Conservation (phyloP, 2,797 vertebrate genomes). For the Protonibea diacanthus region DNA sequence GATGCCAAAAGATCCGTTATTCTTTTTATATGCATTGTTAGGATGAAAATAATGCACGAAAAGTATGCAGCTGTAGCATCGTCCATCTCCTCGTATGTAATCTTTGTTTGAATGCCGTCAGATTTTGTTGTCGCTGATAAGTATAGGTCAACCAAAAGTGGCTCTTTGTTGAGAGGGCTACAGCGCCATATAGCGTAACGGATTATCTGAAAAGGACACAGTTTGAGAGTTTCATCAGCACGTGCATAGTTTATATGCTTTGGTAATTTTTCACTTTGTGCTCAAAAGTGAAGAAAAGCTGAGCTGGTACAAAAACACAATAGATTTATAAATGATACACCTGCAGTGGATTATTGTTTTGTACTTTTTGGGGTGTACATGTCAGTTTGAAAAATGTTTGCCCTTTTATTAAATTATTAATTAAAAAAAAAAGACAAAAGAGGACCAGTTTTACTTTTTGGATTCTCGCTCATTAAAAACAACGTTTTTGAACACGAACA, state of each 20-base stretch:
- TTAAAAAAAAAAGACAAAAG: neutral
- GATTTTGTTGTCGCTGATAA: too few species aligned
- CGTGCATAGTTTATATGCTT: constrained; percentile 7
- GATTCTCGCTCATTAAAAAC: neutral
- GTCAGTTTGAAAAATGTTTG: constrained; percentile 25
- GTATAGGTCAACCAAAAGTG: too few species aligned
- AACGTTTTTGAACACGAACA: neutral
- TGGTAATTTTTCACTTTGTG: neutral
- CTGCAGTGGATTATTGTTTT: neutral
- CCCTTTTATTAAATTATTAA: neutral
- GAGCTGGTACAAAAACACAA: constrained; percentile 8
- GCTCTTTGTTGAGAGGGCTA: too few species aligned
- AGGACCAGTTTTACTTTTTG: neutral
- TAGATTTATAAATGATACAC: neutral
- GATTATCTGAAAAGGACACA: too few species aligned
- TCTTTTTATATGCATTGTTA: too few species aligned
- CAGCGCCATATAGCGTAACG: too few species aligned
- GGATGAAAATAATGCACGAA: too few species aligned
- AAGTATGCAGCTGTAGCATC: too few species aligned
- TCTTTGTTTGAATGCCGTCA: too few species aligned
- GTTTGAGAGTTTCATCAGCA: neutral
- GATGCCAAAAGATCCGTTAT: too few species aligned
- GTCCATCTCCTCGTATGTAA: too few species aligned
- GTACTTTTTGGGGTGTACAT: neutral
- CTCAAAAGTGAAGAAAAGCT: constrained; percentile 11